These are phyloP conservation scores for Colostygia pectinataria DNA, from an alignment of 2,888 invertebrate species.

Conservation along the genomic window DNA sequence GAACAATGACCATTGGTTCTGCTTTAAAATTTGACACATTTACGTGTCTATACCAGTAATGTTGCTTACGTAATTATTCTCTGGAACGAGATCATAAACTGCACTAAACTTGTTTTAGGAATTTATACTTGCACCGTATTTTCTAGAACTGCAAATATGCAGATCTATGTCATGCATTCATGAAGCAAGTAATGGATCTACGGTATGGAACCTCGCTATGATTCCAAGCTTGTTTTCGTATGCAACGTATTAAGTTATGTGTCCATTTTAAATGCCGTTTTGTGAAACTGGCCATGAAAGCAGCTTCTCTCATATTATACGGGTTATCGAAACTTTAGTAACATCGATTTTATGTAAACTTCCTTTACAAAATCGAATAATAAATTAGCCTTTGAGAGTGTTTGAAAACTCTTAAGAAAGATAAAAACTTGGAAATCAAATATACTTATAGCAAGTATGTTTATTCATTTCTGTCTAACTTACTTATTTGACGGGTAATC, in stretches of 20 bases:
- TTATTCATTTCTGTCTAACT: slow-evolving; percentile 39
- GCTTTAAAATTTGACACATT: slow-evolving; percentile 60
- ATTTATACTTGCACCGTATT: slow-evolving; percentile 22
- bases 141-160: slow-evolving; percentile 26
- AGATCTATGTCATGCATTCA: slow-evolving; percentile 28
- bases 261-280: slow-evolving; percentile 47
- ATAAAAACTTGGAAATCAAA: slow-evolving; percentile 32
- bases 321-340: slow-evolving; percentile 38
- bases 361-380: slow-evolving; percentile 8
- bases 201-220: slow-evolving; percentile 30
- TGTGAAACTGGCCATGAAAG: slow-evolving; percentile 44
- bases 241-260: slow-evolving; percentile 37
- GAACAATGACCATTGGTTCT: slow-evolving; percentile 59
- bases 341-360: slow-evolving; percentile 36
- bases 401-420: background rate
- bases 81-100: slow-evolving; percentile 51
- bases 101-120: slow-evolving; percentile 29
- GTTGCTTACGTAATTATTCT: slow-evolving; percentile 43
- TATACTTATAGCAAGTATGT: slow-evolving; percentile 34
- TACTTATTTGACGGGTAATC: slow-evolving; percentile 33
- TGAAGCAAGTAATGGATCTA: slow-evolving; percentile 28
- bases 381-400: slow-evolving; percentile 10
- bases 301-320: slow-evolving; percentile 34
- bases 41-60: slow-evolving; percentile 40
- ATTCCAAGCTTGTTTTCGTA: slow-evolving; percentile 40